Base-by-base conservation (phyloP, 2,113 vertebrate species). In the Cynoglossus semilaevis region DNA sequence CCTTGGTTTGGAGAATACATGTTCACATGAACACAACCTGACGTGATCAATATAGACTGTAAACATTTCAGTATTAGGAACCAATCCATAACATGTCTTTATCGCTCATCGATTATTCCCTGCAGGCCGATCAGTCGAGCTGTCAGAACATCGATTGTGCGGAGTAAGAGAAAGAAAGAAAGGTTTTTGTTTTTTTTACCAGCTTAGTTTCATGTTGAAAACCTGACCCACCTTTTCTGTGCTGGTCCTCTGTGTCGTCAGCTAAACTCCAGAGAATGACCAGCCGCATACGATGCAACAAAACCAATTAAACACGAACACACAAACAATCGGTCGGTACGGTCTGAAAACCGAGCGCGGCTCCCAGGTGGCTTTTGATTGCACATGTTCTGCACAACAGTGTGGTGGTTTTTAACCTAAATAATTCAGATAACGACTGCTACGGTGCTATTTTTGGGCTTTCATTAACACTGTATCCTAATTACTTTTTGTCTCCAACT, bases 111-210 rank as follows among this genome's bases (percentile, higher is more conserved):
- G 16, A 50, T 60, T 41, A 34, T 74, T 35, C 9, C 57, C 51
- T 68, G 55, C 54, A 51, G 71, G 22, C 51, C 55, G 49, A 35
- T 68, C 35, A 38, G 51, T 72, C 62, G 71, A 58, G 47, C 77
- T 56, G 57, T 50, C 59, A 75, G 42, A 68, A 56, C 57, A 84
- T 82, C 77, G 75, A 83, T 85, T 67, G 61, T 18, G 48, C 29
- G 38, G 46, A 72, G 42, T 29, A 29, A 29, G 22, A 29, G 22
- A 29, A 29, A 29, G 22, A 4, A 29, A 29, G 22, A 29, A 2
- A 29, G n/a, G n/a, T n/a, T n/a, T n/a, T n/a, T n/a, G n/a, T n/a
- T n/a, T 29, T 6, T 29, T 29, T 29, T 29, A 6, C 22, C 22
- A 29, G 22, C 22, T 29, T 29, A 29, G n/a, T n/a, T n/a, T n/a